A percentile compares a stretch with the other conserved stretches of the same genome.
Conservation (phyloP, 2,888 invertebrate species). For the Drosophila differens region DNA sequence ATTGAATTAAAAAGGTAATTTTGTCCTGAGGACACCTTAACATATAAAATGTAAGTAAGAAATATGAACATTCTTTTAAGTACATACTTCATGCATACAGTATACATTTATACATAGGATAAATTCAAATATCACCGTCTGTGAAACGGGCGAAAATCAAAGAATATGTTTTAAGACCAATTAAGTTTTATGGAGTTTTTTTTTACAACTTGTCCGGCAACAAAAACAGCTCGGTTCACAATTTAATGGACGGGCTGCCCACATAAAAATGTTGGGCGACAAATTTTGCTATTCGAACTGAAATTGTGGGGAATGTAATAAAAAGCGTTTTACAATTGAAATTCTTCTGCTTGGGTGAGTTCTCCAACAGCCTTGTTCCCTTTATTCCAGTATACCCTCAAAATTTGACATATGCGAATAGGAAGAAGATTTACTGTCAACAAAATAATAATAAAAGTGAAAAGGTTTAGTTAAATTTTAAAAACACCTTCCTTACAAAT, state of each 20-base stretch:
- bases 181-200: conserved; percentile 58
- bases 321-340: conserved; percentile 21
- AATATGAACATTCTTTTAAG: neutral
- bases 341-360: neutral
- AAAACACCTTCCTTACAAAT: neutral
- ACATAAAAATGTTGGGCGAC: conserved; percentile 26
- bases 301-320: conserved; percentile 7
- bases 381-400: too few species aligned
- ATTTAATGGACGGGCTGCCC: conserved; percentile 15
- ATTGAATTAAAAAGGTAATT: too few species aligned
- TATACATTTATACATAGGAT: neutral
- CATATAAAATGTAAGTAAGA: neutral
- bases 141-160: neutral
- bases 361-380: neutral
- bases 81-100: neutral
- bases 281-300: neutral
- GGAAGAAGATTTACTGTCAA: neutral
- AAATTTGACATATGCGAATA: neutral
- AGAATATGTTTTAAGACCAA: conserved; percentile 42
- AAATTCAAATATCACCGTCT: neutral
- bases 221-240: conserved; percentile 11
- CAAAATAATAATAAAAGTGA: neutral
- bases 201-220: conserved; percentile 5
- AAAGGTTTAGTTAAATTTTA: neutral
- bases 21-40: neutral